Evolutionary conservation across 1,140 invertebrate species (phyloP), one percentile per base, ranked within the genome.

Genomic region (Agrilus planipennis): DNA sequence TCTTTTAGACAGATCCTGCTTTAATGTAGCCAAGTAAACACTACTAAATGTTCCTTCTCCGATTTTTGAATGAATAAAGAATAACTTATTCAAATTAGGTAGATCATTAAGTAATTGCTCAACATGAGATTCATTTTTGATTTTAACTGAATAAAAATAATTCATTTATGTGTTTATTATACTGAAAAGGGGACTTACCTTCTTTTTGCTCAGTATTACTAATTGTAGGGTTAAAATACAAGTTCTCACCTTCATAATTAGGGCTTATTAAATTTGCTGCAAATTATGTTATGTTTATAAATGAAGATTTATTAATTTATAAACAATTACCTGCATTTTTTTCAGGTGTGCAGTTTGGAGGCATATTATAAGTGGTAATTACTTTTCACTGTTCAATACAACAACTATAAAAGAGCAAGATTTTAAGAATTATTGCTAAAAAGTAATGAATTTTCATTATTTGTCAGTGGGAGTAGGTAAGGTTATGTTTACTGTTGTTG

Each of bases 31-130:
- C 42, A 87, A 55, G 47, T 79, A 85, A 1, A 89, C 86, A 10
- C 76, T 80, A 54, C 84, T 88, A 43, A 89, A 89, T 1, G 84
- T 84, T 3, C 85, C 86, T 64, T 82, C 79, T 0, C 81, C 81
- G 50, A 84, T 76, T 53, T 82, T 15, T 21, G 7, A 7, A 14
- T 32, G 30, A 32, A 32, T 7, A n/a, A 25, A 6, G n/a, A 32
- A 32, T 11, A 11, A 9, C 6, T 32, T 32, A 7, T 15, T 6
- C 30, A 11, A 32, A 32, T 11, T 32, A 9, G 6, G 30, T 9
- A 32, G 15, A 32, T 11, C 6, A 7, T 15, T 32, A 9, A 32
- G 6, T 6, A 11, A 32, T 11, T 32, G n/a, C n/a, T n/a, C n/a
- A n/a, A n/a, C n/a, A n/a, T n/a, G n/a, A n/a, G n/a, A n/a, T n/a